A percentile compares a stretch with the other conserved stretches of the same genome.
Evolutionary conservation across 2,113 vertebrate species (phyloP).

Genomic region (Sorex fumeus): DNA sequence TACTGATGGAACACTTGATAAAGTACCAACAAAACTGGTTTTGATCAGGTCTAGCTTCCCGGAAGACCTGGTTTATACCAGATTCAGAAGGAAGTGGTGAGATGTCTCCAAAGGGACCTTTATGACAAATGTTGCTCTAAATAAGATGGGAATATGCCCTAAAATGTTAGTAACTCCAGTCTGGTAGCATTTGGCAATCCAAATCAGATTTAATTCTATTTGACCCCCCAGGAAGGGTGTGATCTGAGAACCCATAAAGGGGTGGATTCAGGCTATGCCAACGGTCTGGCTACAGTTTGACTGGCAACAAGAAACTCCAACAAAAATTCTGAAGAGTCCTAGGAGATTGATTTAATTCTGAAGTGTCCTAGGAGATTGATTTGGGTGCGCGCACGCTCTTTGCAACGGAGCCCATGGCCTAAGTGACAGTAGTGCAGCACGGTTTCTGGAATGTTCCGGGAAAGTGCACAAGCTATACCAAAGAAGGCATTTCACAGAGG

Average conservation of each 20-base stretch:
- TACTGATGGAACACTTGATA: neutral
- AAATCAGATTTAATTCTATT: neutral
- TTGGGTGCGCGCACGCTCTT: neutral
- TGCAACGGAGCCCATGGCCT: neutral
- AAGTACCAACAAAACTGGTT: slow-evolving; percentile 37
- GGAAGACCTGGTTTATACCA: slow-evolving; percentile 41
- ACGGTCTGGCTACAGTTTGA: neutral
- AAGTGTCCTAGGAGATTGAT: neutral
- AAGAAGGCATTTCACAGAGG: neutral
- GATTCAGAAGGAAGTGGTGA: slow-evolving; percentile 42
- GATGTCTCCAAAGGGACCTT: neutral
- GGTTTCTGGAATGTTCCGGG: neutral
- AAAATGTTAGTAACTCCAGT: neutral
- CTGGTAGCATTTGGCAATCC: neutral
- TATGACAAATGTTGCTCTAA: neutral
- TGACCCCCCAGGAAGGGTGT: neutral
- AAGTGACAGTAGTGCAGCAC: neutral
- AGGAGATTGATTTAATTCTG: neutral
- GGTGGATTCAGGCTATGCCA: neutral
- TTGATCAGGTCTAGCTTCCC: slow-evolving; percentile 34
- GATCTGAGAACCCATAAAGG: neutral
- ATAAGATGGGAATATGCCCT: neutral
- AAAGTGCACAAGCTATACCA: neutral
- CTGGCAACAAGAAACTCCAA: neutral
- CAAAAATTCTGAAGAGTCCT: neutral